Evolutionary conservation across 2,888 invertebrate species (phyloP).

Genomic region (Dolichopus griseipennis): DNA sequence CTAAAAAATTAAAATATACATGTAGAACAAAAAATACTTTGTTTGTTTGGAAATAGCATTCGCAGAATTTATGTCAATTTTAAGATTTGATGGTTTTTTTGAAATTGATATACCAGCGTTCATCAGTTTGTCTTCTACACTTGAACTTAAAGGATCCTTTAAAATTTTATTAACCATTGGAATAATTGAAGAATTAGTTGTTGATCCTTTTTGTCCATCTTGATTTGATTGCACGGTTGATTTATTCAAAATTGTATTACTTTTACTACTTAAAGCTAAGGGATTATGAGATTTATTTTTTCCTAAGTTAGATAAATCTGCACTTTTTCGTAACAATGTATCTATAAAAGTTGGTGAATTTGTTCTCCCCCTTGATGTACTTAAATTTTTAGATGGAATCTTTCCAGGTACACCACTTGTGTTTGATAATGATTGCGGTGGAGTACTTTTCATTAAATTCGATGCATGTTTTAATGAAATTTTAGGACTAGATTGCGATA

Average conservation of each 20-base stretch:
- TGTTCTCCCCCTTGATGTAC: not conserved
- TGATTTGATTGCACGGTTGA: not conserved
- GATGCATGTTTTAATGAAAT: not conserved
- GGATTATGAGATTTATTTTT: not conserved
- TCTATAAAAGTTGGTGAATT: not conserved
- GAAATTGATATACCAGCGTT: not conserved
- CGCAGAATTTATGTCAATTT: not conserved
- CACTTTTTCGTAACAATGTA: not conserved
- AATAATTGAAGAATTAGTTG: not conserved
- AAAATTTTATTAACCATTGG: not conserved
- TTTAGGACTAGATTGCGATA: not conserved
- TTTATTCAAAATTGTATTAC: not conserved
- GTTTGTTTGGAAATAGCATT: not conserved
- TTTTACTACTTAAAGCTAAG: not conserved
- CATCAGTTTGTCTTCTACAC: not conserved
- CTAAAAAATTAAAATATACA: no score
- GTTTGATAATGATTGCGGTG: not conserved
- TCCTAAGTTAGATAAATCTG: not conserved
- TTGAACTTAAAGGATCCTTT: not conserved
- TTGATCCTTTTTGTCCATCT: not conserved
- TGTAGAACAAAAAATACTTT: no score
- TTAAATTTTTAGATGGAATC: not conserved
- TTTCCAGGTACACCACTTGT: no score
- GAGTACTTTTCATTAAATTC: not conserved
- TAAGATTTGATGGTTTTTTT: not conserved